Evolutionary conservation across 1,140 invertebrate genomes (phyloP).

Genomic region (Lethrus apterus): DNA sequence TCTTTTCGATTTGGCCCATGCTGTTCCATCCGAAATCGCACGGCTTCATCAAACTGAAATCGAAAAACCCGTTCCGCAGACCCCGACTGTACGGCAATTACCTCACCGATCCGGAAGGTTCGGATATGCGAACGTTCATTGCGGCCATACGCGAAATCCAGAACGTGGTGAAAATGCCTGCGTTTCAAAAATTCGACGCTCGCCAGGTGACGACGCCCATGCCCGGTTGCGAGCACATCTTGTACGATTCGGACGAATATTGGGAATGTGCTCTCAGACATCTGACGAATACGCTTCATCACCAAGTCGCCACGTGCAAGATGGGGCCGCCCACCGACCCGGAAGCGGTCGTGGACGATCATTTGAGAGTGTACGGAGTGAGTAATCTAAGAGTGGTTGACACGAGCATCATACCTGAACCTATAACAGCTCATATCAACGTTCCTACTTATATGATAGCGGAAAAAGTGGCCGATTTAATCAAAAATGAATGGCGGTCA

Average conservation of each 20-base stretch:
- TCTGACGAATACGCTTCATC: constrained; percentile 46
- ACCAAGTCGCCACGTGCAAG: constrained; percentile 53
- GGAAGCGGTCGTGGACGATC: constrained; percentile 50
- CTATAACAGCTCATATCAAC: constrained; percentile 65
- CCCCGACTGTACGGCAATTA: constrained; percentile 60
- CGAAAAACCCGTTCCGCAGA: constrained; percentile 51
- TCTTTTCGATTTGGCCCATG: constrained; percentile 48
- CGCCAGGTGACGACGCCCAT: constrained; percentile 40
- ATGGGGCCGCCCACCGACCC: constrained; percentile 51
- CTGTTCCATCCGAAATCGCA: constrained; percentile 62
- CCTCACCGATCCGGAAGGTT: constrained; percentile 44
- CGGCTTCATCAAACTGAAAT: constrained; percentile 49
- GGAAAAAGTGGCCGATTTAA: constrained; percentile 77
- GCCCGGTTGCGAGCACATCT: constrained; percentile 47
- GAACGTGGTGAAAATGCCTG: constrained; percentile 32
- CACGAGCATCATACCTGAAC: constrained; percentile 64
- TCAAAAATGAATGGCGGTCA: constrained; percentile 58
- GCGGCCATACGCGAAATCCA: constrained; percentile 33
- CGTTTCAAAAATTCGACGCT: constrained; percentile 36
- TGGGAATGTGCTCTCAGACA: constrained; percentile 37
- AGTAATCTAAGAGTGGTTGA: constrained; percentile 62
- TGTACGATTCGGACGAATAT: constrained; percentile 35
- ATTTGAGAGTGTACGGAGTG: constrained; percentile 46
- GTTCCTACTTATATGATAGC: constrained; percentile 76
- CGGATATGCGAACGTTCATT: constrained; percentile 37